Evolutionary conservation across 2,797 vertebrate genomes (phyloP), one percentile per base, ranked within the genome.

Genomic region (Neosalanx taihuensis): DNA sequence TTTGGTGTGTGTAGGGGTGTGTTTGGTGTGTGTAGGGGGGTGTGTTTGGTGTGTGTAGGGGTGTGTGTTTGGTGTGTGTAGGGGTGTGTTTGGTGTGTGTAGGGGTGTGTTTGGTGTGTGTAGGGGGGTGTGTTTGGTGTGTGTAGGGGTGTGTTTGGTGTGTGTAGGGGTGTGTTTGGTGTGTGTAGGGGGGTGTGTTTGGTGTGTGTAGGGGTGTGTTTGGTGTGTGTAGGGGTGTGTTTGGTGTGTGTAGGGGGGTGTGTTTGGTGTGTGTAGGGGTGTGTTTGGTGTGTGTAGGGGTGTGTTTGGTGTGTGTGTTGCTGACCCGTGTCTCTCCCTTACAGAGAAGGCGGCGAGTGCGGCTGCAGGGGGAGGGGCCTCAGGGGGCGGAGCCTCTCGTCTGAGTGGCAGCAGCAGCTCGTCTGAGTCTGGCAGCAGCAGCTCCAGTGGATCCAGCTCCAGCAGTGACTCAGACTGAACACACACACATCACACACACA

Each of bases 381-480:
- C 95, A 26, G 23, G 23, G 0, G 96, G 97, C n/a, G 96, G 96
- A 17, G 95, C 96, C 0, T 96, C 95, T 31, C 91, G 96, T 58
- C 93, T 99, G 88, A 99, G 96, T 89, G 97, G 95, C 90, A 95
- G 94, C 92, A 94, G 93, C 81, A 93, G 92, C 82, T 98, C 96
- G 72, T 99, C 97, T 0, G 94, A 94, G 80, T 97, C 96, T 0
- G 97, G 95, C 26, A 98, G 95, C 92, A 97, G 94, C 92, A 97
- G 95, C 82, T 97, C 96, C 80, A 99, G 96, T 0, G 97, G 96
- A n/a, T 97, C 95, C 84, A 98, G 96, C 88, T 97, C 97, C 0
- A 98, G 95, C 93, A 98, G 96, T 0, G 97, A 99, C 87, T 98
- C 97, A 0, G 97, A 99, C 87, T 99, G 92, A 95, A 85, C 82